phyloP scores from a whole-genome alignment of 1,140 invertebrate species.

The Drosophila equinoxialis region DNA sequence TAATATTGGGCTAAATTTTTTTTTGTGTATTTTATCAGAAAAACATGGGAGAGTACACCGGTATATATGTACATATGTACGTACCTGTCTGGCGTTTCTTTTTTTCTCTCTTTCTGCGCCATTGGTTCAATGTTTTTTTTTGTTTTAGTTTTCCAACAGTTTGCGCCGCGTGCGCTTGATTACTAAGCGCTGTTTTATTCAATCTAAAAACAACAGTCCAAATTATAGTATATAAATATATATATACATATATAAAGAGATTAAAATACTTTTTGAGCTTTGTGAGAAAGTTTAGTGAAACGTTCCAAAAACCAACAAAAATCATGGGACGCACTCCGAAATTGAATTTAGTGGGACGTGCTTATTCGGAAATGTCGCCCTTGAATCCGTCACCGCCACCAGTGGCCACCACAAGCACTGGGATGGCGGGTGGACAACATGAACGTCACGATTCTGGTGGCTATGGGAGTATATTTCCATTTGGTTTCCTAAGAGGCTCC shows the following conservation, averaged over 20 bases:
- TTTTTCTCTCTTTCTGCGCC: constrained; percentile 47
- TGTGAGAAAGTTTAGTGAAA: constrained; percentile 4
- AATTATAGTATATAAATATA: constrained; percentile 4
- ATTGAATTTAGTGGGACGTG: constrained; percentile 66
- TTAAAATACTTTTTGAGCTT: constrained; percentile 26
- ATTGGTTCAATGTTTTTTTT: constrained; percentile 23
- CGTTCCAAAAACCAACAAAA: neutral
- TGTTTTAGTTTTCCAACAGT: constrained; percentile 65
- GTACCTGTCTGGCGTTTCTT: constrained; percentile 6
- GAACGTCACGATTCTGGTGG: constrained; percentile 53
- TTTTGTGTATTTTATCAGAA: constrained; percentile 66
- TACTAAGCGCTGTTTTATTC: constrained; percentile 42
- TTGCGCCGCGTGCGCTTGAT: constrained; percentile 63
- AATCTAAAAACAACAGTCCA: constrained; percentile 11
- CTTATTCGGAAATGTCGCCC: constrained; percentile 80
- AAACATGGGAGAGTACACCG: constrained; percentile 27
- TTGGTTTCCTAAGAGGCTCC: constrained; percentile 70
- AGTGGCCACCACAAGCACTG: constrained; percentile 41
- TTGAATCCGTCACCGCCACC: constrained; percentile 59
- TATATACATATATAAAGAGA: constrained; percentile 16
- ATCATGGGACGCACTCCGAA: constrained; percentile 70
- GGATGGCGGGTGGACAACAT: neutral
- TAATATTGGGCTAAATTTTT: constrained; percentile 65
- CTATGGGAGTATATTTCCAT: constrained; percentile 80
- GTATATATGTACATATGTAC: neutral